These are phyloP conservation scores for Phyllostomus hastatus DNA, from an alignment of 2,113 vertebrate species.

Conservation along the genomic window DNA sequence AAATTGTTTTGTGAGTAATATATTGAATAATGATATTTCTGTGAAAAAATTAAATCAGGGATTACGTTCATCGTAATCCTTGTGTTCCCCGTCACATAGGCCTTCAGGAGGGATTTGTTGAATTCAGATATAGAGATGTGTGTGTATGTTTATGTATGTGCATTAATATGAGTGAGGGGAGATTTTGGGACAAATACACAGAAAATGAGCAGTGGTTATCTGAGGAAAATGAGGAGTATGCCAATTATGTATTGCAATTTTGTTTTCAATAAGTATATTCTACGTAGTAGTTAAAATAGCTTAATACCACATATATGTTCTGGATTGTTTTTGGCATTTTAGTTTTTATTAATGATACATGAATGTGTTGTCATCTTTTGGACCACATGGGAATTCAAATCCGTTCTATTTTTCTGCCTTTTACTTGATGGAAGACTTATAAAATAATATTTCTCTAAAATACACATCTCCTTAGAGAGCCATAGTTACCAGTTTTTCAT, in stretches of 20 bases:
- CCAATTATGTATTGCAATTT: background rate
- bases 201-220: background rate
- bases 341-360: conserved; percentile 6
- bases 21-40: conserved; percentile 1
- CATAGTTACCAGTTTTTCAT: background rate
- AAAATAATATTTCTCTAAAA: conserved; percentile 19
- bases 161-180: background rate
- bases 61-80: background rate
- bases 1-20: background rate
- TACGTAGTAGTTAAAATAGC: background rate
- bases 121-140: background rate
- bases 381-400: background rate
- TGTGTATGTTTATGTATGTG: background rate
- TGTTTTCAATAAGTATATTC: background rate
- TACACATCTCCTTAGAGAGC: background rate
- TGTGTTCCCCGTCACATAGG: background rate
- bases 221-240: background rate
- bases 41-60: conserved; percentile 3
- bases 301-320: background rate
- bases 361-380: background rate
- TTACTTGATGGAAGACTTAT: background rate
- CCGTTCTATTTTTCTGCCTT: background rate
- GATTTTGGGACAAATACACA: background rate
- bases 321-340: conserved; percentile 37
- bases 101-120: background rate